A percentile compares a stretch with the other conserved stretches of the same genome.
Conservation (phyloP, 2,113 vertebrate species). For the Nothocercus nigrocapillus region DNA sequence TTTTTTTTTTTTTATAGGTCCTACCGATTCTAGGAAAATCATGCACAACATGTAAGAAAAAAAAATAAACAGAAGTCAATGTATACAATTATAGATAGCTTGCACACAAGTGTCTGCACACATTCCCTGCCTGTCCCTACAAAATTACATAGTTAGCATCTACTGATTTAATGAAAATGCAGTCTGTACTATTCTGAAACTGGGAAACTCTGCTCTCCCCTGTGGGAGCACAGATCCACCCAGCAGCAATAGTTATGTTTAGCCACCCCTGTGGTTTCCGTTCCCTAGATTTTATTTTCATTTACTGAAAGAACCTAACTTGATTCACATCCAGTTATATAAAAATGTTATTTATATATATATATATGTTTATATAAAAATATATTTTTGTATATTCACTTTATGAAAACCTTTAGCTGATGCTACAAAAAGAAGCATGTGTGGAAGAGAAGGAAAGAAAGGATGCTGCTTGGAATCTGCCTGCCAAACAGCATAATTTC, state of each 20-base stretch:
- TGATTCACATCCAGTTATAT: background rate
- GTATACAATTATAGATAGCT: background rate
- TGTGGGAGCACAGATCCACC: background rate
- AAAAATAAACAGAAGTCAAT: background rate
- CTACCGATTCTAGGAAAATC: background rate
- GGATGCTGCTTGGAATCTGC: background rate
- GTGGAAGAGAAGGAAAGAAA: background rate
- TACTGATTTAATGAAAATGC: background rate
- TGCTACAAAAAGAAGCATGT: background rate
- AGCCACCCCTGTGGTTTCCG: conserved; percentile 15
- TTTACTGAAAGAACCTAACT: conserved; percentile 3
- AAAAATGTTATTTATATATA: background rate
- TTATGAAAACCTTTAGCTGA: background rate
- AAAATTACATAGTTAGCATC: background rate
- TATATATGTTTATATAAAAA: background rate
- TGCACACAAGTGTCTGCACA: background rate
- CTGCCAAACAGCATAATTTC: background rate
- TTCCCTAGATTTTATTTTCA: background rate
- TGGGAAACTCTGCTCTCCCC: background rate
- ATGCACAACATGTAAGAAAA: fast-evolving
- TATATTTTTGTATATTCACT: background rate
- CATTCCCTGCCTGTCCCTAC: background rate
- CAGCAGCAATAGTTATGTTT: conserved; percentile 32
- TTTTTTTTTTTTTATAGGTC: background rate
- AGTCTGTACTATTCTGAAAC: conserved; percentile 25